phyloP scores from a whole-genome alignment of 1,140 invertebrate genomes.

The Caerostris darwini region DNA sequence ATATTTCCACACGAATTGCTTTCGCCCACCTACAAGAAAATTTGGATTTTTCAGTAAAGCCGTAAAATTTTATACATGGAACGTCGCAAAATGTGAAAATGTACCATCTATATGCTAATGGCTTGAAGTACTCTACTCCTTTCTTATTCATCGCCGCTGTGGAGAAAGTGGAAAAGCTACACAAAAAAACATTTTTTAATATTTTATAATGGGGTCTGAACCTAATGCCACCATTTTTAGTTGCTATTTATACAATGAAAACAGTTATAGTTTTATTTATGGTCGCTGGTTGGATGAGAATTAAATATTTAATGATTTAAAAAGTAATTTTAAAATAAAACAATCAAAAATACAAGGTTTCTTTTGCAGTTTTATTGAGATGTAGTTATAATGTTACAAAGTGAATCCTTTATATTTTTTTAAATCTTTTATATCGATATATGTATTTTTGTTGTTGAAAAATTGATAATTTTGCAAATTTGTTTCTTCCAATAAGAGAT shows the following conservation, averaged over 20 bases:
- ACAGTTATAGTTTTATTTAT: background rate
- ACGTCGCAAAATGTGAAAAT: background rate
- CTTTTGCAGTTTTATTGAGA: too few relatives aligned
- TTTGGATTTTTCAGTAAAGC: background rate
- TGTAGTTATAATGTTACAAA: too few relatives aligned
- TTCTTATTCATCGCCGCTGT: background rate
- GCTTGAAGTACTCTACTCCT: background rate
- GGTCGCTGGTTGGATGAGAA: background rate
- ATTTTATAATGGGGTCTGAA: background rate
- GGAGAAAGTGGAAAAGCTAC: background rate
- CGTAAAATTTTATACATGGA: background rate
- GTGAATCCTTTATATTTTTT: too few relatives aligned
- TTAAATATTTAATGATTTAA: background rate
- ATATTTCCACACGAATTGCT: background rate
- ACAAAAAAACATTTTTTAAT: background rate
- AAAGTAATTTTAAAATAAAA: background rate
- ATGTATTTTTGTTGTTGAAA: too few relatives aligned
- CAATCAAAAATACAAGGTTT: too few relatives aligned
- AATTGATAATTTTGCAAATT: too few relatives aligned
- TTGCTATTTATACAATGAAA: background rate
- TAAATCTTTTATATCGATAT: too few relatives aligned
- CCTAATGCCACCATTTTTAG: background rate
- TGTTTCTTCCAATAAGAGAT: too few relatives aligned
- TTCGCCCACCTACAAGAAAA: background rate
- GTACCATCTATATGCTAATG: slow-evolving; percentile 34